Base-by-base conservation (phyloP, 2,888 invertebrate species). In the Tetramorium bicarinatum region DNA sequence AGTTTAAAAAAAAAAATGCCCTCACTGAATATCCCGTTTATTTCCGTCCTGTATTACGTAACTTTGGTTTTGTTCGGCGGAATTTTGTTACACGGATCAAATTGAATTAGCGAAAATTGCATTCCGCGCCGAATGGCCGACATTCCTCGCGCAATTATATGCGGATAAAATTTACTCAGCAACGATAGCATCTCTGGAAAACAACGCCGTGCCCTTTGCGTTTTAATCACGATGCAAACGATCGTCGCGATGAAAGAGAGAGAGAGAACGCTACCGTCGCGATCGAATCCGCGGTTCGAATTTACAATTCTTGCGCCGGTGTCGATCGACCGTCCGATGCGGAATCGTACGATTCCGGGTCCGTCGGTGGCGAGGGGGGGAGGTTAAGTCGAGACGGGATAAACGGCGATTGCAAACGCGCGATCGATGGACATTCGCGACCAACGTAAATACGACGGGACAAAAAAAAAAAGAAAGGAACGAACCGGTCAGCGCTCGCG, bases 21-120 rank as follows among this genome's bases (percentile, higher is more conserved):
- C 9, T 61, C 8, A 11, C 7, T 25, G 18, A n/a, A 56, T 25
- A 29, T n/a, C 18, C 49, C 29, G 62, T 21, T n/a, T 38, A 47
- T 38, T 38, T 75, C n/a, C 8, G 3, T 54, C 0, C 15, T 7
- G n/a, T 3, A 29, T 67, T 67, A 66, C 54, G 67, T 18, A 77
- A 77, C 52, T 3, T 15, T 21, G 11, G 41, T 56, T 67, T 67
- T n/a, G 11, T 18, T 44, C 15, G 7, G 6, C 41, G 41, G n/a
- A 44, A 44, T 77, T 77, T 67, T 44, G 44, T 44, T n/a, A 11
- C n/a, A 18, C 47, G 15, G 4, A 41, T 44, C 59, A 21, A 71
- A 71, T 69, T 21, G 34, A 44, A 44, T 67, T 13, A 44, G 25
- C 41, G 34, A 47, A 71, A 71, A 80, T 47, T 79, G 44, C 54